These are phyloP conservation scores for Smutsia gigantea DNA, from an alignment of 2,797 vertebrate genomes.

Conservation along the genomic window DNA sequence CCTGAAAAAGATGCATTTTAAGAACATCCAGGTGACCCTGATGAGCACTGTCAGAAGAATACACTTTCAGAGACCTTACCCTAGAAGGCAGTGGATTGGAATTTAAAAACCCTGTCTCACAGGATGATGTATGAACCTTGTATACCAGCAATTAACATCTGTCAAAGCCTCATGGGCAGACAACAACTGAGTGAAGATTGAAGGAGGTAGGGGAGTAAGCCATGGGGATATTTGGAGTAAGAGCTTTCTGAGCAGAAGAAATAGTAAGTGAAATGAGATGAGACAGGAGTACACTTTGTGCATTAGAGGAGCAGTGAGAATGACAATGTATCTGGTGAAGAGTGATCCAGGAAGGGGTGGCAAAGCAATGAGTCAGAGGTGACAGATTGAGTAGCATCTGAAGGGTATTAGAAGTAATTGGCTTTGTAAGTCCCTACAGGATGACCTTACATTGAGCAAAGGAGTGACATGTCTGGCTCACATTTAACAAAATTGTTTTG, in stretches of 20 bases:
- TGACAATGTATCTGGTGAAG: not conserved
- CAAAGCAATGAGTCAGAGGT: not conserved
- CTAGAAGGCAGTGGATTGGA: not conserved
- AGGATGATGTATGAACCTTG: not conserved
- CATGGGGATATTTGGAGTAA: not conserved
- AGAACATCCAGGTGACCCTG: not conserved
- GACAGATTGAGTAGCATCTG: not conserved
- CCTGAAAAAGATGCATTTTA: not conserved
- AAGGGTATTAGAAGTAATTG: not conserved
- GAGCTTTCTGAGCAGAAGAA: not conserved
- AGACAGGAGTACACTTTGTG: not conserved
- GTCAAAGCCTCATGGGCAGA: not conserved
- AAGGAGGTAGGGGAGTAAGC: not conserved
- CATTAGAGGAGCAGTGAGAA: not conserved
- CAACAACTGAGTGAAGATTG: not conserved
- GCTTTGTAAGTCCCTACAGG: not conserved
- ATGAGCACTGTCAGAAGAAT: not conserved
- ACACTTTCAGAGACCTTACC: not conserved
- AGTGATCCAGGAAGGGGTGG: not conserved
- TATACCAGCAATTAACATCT: not conserved
- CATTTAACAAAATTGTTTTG: not conserved
- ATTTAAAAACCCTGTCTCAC: not conserved
- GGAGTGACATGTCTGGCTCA: not conserved
- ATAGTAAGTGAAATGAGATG: not conserved
- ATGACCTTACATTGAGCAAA: not conserved